A percentile compares a stretch with the other conserved stretches of the same genome.
Evolutionary conservation across 1,140 invertebrate genomes (phyloP).

Genomic region (Penaeus indicus): DNA sequence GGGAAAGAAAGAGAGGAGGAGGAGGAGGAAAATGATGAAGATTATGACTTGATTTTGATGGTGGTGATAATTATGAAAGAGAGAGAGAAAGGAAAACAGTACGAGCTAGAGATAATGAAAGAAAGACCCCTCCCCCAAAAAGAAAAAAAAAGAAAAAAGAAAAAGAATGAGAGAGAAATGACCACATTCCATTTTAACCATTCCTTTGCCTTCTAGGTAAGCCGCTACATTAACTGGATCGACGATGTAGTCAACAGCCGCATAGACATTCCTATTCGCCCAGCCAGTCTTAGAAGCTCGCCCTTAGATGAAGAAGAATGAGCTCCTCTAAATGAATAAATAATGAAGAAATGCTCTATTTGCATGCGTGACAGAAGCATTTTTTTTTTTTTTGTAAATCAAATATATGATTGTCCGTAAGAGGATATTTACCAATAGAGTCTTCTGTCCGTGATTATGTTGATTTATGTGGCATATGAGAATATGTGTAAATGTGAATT

Average conservation of each 20-base stretch:
- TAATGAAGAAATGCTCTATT: neutral
- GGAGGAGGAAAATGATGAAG: neutral
- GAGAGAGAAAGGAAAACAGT: too few species aligned
- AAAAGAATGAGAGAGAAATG: too few species aligned
- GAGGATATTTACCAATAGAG: too few species aligned
- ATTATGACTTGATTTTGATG: neutral
- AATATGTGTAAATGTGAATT: too few species aligned
- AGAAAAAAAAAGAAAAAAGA: too few species aligned
- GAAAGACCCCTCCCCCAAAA: too few species aligned
- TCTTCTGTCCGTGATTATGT: too few species aligned
- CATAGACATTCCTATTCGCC: neutral
- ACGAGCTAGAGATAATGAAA: too few species aligned
- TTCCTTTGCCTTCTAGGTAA: slow-evolving; percentile 10
- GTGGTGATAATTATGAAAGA: too few species aligned
- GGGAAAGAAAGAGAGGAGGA: neutral
- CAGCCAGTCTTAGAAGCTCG: neutral
- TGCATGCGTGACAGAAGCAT: neutral
- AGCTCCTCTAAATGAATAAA: neutral
- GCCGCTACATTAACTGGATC: slow-evolving; percentile 38
- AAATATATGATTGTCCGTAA: neutral
- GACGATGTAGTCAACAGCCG: slow-evolving; percentile 29
- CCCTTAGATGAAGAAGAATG: neutral
- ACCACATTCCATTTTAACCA: too few species aligned
- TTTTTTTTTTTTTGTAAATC: neutral
- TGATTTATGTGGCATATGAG: too few species aligned